Evolutionary conservation across 2,797 vertebrate species (phyloP).

Genomic region (Brachyalestes nurse): DNA sequence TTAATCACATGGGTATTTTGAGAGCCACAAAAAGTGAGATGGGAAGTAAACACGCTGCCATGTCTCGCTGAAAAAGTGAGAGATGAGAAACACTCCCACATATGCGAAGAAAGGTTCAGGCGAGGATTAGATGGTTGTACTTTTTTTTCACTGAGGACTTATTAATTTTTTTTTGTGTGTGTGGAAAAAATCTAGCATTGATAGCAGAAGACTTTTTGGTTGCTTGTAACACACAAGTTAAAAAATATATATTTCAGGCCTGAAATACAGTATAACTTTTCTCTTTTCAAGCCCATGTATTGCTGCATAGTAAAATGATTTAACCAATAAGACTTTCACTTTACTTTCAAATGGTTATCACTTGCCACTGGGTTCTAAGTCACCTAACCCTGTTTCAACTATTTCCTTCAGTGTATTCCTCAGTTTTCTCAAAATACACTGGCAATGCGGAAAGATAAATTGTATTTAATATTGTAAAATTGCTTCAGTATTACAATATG

Average conservation of each 20-base stretch:
- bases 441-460: too few relatives aligned
- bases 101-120: slow-evolving; percentile 42
- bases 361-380: slow-evolving; percentile 68
- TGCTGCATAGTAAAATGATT: slow-evolving; percentile 76
- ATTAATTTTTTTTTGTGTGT: neutral
- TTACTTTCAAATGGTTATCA: slow-evolving; percentile 74
- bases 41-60: slow-evolving; percentile 34
- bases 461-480: slow-evolving; percentile 59
- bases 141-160: slow-evolving; percentile 28
- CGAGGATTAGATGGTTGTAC: slow-evolving; percentile 34
- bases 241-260: neutral
- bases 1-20: slow-evolving; percentile 45
- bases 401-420: slow-evolving; percentile 70
- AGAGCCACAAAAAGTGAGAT: slow-evolving; percentile 19
- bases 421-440: slow-evolving; percentile 65
- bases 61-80: slow-evolving; percentile 27
- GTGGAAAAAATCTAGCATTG: neutral
- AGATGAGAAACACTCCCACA: slow-evolving; percentile 42
- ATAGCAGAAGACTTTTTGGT: neutral
- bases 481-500: slow-evolving; percentile 43
- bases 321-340: slow-evolving; percentile 80
- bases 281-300: slow-evolving; percentile 62
- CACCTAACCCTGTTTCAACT: slow-evolving; percentile 76
- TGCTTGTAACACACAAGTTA: neutral
- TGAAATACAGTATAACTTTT: neutral